These are phyloP conservation scores for Octonoba sinensis DNA, from an alignment of 2,888 invertebrate genomes.

Conservation along the genomic window DNA sequence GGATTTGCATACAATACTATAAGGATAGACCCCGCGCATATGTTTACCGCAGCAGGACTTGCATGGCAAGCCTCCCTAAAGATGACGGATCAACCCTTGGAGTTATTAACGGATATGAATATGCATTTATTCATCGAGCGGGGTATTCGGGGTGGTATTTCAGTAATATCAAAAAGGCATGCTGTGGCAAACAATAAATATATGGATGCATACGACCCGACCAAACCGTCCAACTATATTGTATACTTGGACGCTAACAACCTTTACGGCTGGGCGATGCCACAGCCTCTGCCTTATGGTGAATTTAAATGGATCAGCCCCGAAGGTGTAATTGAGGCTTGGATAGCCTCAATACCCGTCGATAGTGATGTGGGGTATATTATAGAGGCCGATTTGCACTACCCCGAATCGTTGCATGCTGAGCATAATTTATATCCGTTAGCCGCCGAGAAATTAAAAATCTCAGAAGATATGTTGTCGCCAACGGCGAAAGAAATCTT, in stretches of 20 bases:
- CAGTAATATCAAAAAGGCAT: slow-evolving; percentile 53
- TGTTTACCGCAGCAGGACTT: slow-evolving; percentile 66
- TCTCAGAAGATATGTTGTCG: not conserved
- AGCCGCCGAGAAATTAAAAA: slow-evolving; percentile 37
- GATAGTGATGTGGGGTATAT: slow-evolving; percentile 36
- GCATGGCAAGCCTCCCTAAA: slow-evolving; percentile 61
- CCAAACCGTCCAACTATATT: slow-evolving; percentile 11
- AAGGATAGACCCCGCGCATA: slow-evolving; percentile 66
- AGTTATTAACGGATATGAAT: slow-evolving; percentile 66
- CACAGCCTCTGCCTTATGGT: too few species aligned
- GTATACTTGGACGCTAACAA: slow-evolving; percentile 45
- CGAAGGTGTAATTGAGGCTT: not conserved
- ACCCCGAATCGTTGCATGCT: too few species aligned
- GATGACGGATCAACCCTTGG: slow-evolving; percentile 59
- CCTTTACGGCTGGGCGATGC: slow-evolving; percentile 32
- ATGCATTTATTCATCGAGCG: slow-evolving; percentile 64
- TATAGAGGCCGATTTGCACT: slow-evolving; percentile 60
- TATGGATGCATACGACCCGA: slow-evolving; percentile 7
- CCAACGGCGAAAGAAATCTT: not conserved
- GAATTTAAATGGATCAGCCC: too few species aligned
- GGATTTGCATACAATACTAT: slow-evolving; percentile 63
- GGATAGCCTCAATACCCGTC: not conserved
- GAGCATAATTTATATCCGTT: too few species aligned
- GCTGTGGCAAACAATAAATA: slow-evolving; percentile 64
- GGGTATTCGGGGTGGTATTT: slow-evolving; percentile 50